These are phyloP conservation scores for Myrmecophaga tridactyla DNA, from an alignment of 2,113 vertebrate genomes.

Conservation along the genomic window DNA sequence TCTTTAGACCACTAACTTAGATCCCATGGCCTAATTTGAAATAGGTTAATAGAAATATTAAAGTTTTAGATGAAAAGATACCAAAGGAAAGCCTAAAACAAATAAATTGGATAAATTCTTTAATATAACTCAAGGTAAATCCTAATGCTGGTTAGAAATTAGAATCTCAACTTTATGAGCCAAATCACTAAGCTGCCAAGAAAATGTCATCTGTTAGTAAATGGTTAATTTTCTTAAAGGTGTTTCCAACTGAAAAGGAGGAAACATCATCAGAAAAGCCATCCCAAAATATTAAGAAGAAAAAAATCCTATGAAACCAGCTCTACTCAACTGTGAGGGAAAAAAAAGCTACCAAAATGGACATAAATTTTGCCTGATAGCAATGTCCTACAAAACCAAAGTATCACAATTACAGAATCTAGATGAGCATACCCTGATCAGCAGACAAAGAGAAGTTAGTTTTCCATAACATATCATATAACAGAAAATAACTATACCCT, in stretches of 20 bases:
- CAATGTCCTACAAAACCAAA: background rate
- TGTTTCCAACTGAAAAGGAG: background rate
- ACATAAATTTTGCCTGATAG: background rate
- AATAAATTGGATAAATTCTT: slow-evolving; percentile 9
- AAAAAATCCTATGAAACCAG: background rate
- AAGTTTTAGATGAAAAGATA: background rate
- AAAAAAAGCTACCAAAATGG: background rate
- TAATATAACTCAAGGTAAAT: background rate
- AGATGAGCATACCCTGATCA: background rate
- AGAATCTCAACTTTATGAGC: background rate
- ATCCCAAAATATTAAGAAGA: background rate
- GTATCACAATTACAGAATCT: background rate
- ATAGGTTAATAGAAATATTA: background rate
- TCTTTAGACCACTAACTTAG: background rate
- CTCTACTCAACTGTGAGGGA: background rate
- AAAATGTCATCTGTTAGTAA: background rate
- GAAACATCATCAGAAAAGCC: background rate
- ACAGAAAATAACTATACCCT: background rate
- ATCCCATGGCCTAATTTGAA: background rate
- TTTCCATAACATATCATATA: background rate
- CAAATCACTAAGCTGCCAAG: background rate
- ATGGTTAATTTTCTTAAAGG: background rate
- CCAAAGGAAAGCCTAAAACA: background rate
- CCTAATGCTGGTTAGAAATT: background rate
- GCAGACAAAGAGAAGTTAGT: background rate